These are phyloP conservation scores for Leucophenga maculata DNA, from an alignment of 2,888 invertebrate species.

Conservation along the genomic window DNA sequence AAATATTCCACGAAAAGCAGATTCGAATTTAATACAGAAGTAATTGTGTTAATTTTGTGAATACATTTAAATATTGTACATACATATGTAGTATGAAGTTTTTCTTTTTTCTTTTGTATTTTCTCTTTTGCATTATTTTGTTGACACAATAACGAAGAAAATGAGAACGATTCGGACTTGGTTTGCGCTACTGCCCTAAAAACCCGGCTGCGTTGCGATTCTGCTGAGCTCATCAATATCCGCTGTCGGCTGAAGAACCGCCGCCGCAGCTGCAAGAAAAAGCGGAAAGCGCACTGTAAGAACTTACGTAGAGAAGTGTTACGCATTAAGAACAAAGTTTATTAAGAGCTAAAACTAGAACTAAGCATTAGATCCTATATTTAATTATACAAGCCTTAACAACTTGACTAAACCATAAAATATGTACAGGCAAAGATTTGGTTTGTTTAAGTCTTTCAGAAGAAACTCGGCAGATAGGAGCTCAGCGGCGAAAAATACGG, in stretches of 20 bases:
- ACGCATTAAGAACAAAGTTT: slow-evolving; percentile 10
- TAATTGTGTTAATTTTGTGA: no score
- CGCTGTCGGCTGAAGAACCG: not conserved
- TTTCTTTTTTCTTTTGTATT: not conserved
- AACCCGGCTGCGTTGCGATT: not conserved
- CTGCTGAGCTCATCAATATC: slow-evolving; percentile 25
- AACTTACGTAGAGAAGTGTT: slow-evolving; percentile 1
- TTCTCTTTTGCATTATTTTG: no score
- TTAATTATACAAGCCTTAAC: not conserved
- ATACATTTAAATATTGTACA: not conserved
- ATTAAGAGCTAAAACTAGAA: slow-evolving; percentile 6
- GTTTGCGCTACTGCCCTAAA: slow-evolving; percentile 15
- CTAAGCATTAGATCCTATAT: no score
- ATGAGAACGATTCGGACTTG: not conserved
- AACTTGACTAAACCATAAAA: not conserved
- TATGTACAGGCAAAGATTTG: not conserved
- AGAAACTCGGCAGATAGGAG: slow-evolving; percentile 9
- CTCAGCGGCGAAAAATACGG: not conserved
- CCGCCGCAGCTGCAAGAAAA: slow-evolving; percentile 21
- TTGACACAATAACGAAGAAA: not conserved
- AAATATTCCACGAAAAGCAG: no score
- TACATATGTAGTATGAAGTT: not conserved
- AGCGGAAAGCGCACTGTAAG: not conserved
- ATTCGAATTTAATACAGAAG: no score
- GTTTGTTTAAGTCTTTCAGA: slow-evolving; percentile 2